Evolutionary conservation across 2,797 vertebrate species (phyloP).

Genomic region (Chrosomus eos): DNA sequence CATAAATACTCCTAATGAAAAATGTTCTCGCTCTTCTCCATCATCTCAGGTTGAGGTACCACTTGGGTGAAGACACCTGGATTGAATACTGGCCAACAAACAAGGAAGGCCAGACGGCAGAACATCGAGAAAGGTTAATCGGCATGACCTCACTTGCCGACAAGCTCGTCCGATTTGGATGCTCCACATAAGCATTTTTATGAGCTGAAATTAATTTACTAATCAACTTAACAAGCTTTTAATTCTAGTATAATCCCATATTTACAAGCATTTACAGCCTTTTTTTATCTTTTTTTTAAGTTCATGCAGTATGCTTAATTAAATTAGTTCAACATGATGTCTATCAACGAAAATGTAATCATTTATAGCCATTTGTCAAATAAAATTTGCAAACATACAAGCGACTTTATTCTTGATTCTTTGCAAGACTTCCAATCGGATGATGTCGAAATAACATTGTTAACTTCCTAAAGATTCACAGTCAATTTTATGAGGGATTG

Average conservation of each 20-base stretch:
- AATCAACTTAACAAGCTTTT: neutral
- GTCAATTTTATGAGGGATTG: neutral
- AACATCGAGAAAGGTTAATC: neutral
- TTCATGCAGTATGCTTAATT: neutral
- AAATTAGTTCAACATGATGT: neutral
- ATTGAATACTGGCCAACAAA: slow-evolving; percentile 27
- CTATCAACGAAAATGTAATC: neutral
- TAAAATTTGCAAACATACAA: slow-evolving; percentile 6
- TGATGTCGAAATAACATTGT: neutral
- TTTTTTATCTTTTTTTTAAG: too few relatives aligned
- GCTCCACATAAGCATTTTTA: neutral
- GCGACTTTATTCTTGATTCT: neutral
- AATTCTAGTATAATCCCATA: neutral
- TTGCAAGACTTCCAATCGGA: neutral
- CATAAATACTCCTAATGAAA: neutral
- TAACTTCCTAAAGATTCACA: too few relatives aligned
- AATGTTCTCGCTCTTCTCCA: neutral
- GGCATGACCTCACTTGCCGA: neutral
- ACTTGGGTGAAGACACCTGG: slow-evolving; percentile 24
- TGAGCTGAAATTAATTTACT: neutral
- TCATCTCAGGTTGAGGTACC: slow-evolving; percentile 20
- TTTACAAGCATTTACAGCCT: neutral
- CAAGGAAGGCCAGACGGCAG: neutral
- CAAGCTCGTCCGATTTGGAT: neutral
- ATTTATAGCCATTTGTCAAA: neutral